Percentiles rank a stretch among this genome's conserved stretches.
These are phyloP conservation scores for Cryptocephalus moraei DNA, from an alignment of 2,888 invertebrate genomes.

Conservation along the genomic window DNA sequence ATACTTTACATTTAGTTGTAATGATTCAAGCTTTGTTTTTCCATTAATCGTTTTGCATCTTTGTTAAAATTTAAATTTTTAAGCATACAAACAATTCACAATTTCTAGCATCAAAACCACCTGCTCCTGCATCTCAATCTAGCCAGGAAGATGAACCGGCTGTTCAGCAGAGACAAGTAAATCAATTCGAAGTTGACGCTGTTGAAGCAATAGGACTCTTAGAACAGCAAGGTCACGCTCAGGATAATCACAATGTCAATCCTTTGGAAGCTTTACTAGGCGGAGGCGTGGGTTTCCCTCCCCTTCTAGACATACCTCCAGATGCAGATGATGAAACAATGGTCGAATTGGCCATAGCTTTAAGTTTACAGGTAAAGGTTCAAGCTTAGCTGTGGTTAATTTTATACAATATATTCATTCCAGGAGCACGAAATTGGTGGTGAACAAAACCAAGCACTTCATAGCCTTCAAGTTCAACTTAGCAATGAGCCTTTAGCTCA, in stretches of 20 bases:
- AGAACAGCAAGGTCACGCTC: constrained; percentile 17
- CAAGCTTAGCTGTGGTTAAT: no score
- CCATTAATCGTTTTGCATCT: no score
- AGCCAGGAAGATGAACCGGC: constrained; percentile 21
- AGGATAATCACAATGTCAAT: constrained; percentile 26
- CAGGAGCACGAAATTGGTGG: constrained; percentile 64
- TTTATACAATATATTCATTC: background rate
- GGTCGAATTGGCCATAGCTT: constrained; percentile 91
- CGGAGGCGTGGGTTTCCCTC: constrained; percentile 55
- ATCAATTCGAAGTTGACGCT: constrained; percentile 26
- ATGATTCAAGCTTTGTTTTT: no score
- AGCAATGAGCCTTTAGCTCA: constrained; percentile 20
- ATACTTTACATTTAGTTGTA: no score
- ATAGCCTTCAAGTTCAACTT: constrained; percentile 40
- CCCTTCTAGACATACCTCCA: constrained; percentile 78
- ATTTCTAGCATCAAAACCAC: background rate
- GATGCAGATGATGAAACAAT: constrained; percentile 95
- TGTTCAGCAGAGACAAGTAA: constrained; percentile 12
- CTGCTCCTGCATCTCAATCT: constrained; percentile 11
- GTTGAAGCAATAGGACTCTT: constrained; percentile 31
- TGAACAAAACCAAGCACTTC: constrained; percentile 33
- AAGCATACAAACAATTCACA: no score
- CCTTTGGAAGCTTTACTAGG: constrained; percentile 42
- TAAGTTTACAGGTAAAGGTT: constrained; percentile 65
- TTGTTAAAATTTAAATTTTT: no score